Evolutionary conservation across 2,113 vertebrate species (phyloP), one percentile per base, ranked within the genome.

Genomic region (Penelope pileata): DNA sequence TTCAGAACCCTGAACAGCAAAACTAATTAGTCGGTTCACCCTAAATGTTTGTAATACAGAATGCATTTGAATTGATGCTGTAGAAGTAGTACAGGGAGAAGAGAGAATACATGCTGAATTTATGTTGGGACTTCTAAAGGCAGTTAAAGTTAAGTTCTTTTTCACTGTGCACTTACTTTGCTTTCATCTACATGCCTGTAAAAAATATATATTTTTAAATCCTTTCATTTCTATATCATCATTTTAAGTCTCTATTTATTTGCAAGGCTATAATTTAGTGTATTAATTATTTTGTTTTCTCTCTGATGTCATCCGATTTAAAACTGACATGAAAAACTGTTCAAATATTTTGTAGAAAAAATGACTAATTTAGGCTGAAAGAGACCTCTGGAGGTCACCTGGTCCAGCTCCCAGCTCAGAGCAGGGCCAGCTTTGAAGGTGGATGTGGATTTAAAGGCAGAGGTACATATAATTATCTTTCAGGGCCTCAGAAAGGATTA

Each of bases 361-460:
- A 22, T 34, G 6, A 87, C 82, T 64, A 76, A 87, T 89, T 84
- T 54, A 79, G n/a, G 7, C 21, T 78, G 34, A 72, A 91, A 72
- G 30, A 77, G 32, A 73, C 4, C 4, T 85, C 48, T 73, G 43
- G 59, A 79, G 56, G 50, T 75, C 40, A 45, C 48, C 8, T 77
- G 7, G 10, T 60, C 40, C 16, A 91, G 81, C 1, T 2, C 4
- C 4, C 34, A 60, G 32, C n/a, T 84, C 29, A 56, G 29, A 79
- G 10, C 19, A 68, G 38, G 16, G 34, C 17, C 34, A 82, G 0
- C 30, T 82, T 68, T 78, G 43, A 89, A 90, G 53, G 1, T 72
- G 69, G 5, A 43, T 68, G 10, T 3, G 1, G 5, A 73, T 0
- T 62, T 60, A 89, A 58, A 92, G 17, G 22, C 22, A 91, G 58